Base-by-base conservation (phyloP, 1,140 invertebrate species). In the Drosophila parvula region DNA sequence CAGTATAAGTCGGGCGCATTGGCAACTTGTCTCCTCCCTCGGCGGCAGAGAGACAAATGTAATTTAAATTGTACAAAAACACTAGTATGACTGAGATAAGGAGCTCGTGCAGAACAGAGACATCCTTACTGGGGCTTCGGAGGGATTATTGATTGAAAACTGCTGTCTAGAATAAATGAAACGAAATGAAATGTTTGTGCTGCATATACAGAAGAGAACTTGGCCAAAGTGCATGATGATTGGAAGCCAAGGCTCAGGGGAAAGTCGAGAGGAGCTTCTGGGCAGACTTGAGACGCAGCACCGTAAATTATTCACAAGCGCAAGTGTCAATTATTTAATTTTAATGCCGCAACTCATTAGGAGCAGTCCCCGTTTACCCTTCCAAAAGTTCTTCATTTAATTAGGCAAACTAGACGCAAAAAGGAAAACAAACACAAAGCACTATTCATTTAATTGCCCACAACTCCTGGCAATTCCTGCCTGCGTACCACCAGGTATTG, bases 21-120 rank as follows among this genome's bases (percentile, higher is more conserved):
- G 68, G 48, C 30, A 74, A 65, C 63, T 62, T 73, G 28, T 67
- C 56, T 68, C n/a, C 32, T 51, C 60, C 56, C 63, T 48, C 28
- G 53, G 41, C 70, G 14, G 65, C 10, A 32, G 36, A 55, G 34
- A 63, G 63, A 67, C 63, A 73, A 74, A 67, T 67, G 71, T 77
- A 73, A 79, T 84, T 84, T 84, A 81, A 84, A 77, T 80, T 84
- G 67, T 45, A 62, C 32, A 69, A 77, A 84, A 68, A 79, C 44
- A 58, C 50, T 50, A 34, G 34, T 28, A 44, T 43, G 40, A 41
- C n/a, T 34, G 22, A 53, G 27, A 58, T 32, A 51, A 55, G 45
- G 28, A 61, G 50, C 27, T 40, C 8, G 7, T n/a, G 18, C 38
- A 28, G 5, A 18, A 18, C 22, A 44, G 10, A 60, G 27, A 48